A percentile compares a stretch with the other conserved stretches of the same genome.
Conservation (phyloP, 2,113 vertebrate species). For the Pseudonaja textilis region DNA sequence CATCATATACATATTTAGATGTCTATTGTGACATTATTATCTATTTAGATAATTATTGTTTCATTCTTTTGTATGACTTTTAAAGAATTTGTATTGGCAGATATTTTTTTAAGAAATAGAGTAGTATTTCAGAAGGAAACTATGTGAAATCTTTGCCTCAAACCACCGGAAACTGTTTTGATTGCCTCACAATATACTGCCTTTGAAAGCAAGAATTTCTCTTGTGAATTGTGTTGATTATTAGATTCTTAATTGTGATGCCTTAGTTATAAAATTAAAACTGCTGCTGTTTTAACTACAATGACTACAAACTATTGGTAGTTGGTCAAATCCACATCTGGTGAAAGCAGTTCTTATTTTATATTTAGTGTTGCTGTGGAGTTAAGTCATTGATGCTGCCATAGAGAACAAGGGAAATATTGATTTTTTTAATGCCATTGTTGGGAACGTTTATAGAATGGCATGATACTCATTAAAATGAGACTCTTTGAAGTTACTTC, state of each 20-base stretch:
- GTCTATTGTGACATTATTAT: not conserved
- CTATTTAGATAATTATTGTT: slow-evolving; percentile 40
- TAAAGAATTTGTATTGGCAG: not conserved
- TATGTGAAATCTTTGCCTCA: not conserved
- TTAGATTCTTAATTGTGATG: slow-evolving; percentile 38
- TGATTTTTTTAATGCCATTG: slow-evolving; percentile 40
- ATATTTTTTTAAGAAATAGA: not conserved
- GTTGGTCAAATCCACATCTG: slow-evolving; percentile 40
- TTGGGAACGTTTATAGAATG: slow-evolving; percentile 44
- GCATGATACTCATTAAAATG: slow-evolving; percentile 53
- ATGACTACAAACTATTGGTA: slow-evolving; percentile 34
- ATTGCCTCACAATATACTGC: not conserved
- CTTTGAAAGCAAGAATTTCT: not conserved
- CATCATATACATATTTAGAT: not conserved
- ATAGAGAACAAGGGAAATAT: slow-evolving; percentile 26
- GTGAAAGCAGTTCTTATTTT: slow-evolving; percentile 22
- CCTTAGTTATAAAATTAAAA: slow-evolving; percentile 35
- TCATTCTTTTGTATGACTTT: not conserved
- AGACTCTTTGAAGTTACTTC: slow-evolving; percentile 46
- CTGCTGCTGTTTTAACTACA: slow-evolving; percentile 1
- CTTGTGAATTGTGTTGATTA: not conserved
- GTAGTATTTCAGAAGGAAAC: not conserved
- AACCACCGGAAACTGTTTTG: not conserved
- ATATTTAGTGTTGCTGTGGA: slow-evolving; percentile 26
- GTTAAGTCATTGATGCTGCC: slow-evolving; percentile 35